A percentile compares a stretch with the other conserved stretches of the same genome.
phyloP scores from a whole-genome alignment of 2,797 vertebrate genomes.

The Enteromius paludinosus region DNA sequence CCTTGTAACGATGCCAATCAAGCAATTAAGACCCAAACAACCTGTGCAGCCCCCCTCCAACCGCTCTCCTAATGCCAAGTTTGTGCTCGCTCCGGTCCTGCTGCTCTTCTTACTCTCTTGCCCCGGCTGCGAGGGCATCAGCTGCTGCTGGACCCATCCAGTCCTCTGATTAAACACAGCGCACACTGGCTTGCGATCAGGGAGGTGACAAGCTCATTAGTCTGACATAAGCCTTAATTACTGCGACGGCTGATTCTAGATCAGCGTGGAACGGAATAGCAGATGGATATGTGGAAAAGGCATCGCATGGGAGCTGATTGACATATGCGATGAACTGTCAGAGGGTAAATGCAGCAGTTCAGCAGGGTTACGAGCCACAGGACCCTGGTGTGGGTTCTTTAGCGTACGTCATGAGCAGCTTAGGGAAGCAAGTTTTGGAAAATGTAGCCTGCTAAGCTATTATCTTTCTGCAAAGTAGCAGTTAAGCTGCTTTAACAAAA shows the following conservation, averaged over 20 bases:
- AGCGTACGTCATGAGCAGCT: not conserved
- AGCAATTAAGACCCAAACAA: constrained; percentile 74
- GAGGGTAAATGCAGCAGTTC: constrained; percentile 14
- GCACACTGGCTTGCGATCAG: constrained; percentile 50
- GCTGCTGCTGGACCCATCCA: constrained; percentile 46
- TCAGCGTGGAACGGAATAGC: constrained; percentile 18
- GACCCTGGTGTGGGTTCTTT: not conserved
- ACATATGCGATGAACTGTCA: constrained; percentile 35
- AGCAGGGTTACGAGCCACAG: constrained; percentile 24
- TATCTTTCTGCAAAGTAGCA: not conserved
- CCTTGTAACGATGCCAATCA: constrained; percentile 75
- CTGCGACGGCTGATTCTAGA: constrained; percentile 41
- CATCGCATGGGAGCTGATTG: constrained; percentile 36
- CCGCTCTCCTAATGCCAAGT: constrained; percentile 51
- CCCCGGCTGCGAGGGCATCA: constrained; percentile 34
- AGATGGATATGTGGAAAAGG: constrained; percentile 24
- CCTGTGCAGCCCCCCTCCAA: constrained; percentile 62
- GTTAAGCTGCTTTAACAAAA: not conserved
- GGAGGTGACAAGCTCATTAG: constrained; percentile 49
- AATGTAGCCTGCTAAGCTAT: not conserved
- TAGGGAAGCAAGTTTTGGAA: not conserved
- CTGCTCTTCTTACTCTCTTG: constrained; percentile 26
- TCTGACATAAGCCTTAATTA: constrained; percentile 42
- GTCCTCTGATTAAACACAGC: constrained; percentile 49
- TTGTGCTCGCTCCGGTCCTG: not conserved